Evolutionary conservation across 2,797 vertebrate genomes (phyloP), one percentile per base, ranked within the genome.

Genomic region (Poecilia gillii): DNA sequence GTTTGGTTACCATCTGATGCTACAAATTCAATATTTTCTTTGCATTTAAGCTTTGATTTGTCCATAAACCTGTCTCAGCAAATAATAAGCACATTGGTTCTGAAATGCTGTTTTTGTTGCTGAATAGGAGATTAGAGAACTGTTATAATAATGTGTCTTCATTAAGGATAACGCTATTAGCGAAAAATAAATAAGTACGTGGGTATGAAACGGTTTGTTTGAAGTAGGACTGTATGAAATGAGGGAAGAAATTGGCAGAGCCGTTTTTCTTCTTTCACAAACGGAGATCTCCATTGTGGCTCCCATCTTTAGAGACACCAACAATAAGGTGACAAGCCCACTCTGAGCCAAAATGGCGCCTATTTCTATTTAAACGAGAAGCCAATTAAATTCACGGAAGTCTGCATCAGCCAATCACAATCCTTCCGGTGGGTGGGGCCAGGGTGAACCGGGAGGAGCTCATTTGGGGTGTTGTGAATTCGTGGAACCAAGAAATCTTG

Each of bases 381-480:
- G 36, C 86, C 86, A 90, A 92, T 91, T 75, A 25, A 41, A 84
- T 41, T 53, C 9, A 6, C 13, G 39, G 18, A 53, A 6, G 8
- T 55, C 45, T 68, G 49, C 46, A n/a, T 23, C 73, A 23, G 20
- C 95, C 93, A 95, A 95, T 95, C 90, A 88, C 3, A 78, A 46
- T 4, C 4, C 0, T 3, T 0, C 0, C 2, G 1, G 59, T 12
- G 79, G 90, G 93, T 85, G 89, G 92, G 82, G 78, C 12, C 78
- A 68, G 81, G 57, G 28, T 73, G 72, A 57, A 79, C 85, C 79
- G 79, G 94, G 92, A 75, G 93, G 91, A 90, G 87, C 80, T 81
- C 84, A 88, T 85, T 85, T 76, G 77, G 90, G 90, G 83, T 95
- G 95, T 94, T 91, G 92, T 92, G 91, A 85, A 91, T 90, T 84